Percentiles rank a stretch among this genome's conserved stretches.
Conservation (phyloP, 37 sponge, comb jelly and placozoan genomes). For the Mnemiopsis leidyi region DNA sequence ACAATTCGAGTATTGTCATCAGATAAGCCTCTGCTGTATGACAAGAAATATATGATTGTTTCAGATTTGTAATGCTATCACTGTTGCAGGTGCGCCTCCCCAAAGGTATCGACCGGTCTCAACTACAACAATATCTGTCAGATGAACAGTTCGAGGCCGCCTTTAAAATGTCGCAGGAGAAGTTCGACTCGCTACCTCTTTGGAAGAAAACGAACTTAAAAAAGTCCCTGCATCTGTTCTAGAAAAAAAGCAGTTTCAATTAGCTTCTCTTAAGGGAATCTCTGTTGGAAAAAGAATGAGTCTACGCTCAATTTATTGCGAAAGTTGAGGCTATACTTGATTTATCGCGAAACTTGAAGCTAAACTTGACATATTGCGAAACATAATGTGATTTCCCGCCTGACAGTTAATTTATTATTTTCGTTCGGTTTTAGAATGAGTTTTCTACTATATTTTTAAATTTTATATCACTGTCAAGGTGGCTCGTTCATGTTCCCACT, state of each 20-base stretch:
- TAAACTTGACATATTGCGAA: too few relatives aligned
- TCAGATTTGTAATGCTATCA: too few relatives aligned
- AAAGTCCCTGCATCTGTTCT: constrained; percentile 9
- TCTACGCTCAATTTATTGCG: too few relatives aligned
- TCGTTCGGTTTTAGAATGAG: not conserved
- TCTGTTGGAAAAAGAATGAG: too few relatives aligned
- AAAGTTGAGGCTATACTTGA: too few relatives aligned
- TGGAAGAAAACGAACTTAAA: constrained; percentile 42
- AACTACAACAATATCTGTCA: constrained; percentile 17
- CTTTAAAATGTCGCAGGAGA: not conserved
- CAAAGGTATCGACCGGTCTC: not conserved
- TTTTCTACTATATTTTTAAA: constrained; percentile 19
- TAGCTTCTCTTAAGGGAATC: too few relatives aligned
- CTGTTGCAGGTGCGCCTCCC: constrained; percentile 45
- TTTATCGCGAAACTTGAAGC: too few relatives aligned
- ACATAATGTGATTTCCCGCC: too few relatives aligned
- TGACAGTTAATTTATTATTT: constrained; percentile 36
- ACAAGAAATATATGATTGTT: too few relatives aligned
- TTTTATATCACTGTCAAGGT: not conserved
- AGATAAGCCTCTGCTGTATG: too few relatives aligned
- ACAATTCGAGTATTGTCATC: too few relatives aligned
- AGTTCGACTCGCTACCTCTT: not conserved
- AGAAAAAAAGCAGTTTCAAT: not conserved
- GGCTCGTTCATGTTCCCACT: not conserved
- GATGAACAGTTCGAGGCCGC: not conserved